phyloP scores from a whole-genome alignment of 2,113 vertebrate genomes.

The Haliaeetus leucogaster region DNA sequence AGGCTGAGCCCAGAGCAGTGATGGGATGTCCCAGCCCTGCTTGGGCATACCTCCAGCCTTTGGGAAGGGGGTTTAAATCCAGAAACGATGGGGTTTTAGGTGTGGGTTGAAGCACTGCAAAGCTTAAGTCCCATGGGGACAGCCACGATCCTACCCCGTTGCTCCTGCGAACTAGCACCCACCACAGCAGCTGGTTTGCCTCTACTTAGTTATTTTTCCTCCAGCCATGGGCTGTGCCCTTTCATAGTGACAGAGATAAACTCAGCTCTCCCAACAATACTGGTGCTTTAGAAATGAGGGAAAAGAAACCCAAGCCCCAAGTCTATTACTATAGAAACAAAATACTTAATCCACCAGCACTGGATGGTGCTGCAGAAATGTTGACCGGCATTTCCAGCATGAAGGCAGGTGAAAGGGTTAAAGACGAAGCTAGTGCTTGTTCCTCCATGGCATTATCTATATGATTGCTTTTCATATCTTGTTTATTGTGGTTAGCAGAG shows the following conservation, averaged over 20 bases:
- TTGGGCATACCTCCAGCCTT: not conserved
- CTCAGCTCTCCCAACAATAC: not conserved
- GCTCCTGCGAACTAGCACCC: not conserved
- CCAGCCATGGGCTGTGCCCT: not conserved
- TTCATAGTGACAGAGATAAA: not conserved
- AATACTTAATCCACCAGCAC: not conserved
- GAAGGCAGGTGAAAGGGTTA: slow-evolving; percentile 50
- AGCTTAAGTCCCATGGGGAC: not conserved
- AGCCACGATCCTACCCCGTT: not conserved
- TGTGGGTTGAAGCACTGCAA: not conserved
- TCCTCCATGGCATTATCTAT: slow-evolving; percentile 53
- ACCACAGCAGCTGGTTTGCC: not conserved
- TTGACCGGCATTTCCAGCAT: not conserved
- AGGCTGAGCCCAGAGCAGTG: not conserved
- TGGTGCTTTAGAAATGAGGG: not conserved
- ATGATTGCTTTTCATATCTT: slow-evolving; percentile 71
- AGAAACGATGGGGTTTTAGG: not conserved
- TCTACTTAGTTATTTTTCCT: not conserved
- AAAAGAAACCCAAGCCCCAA: not conserved
- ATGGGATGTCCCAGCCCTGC: not conserved
- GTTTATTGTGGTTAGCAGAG: slow-evolving; percentile 68
- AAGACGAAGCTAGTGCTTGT: not conserved
- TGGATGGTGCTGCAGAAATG: not conserved
- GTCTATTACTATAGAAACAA: not conserved
- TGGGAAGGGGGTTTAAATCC: not conserved